These are phyloP conservation scores for Cydia strobilella DNA, from an alignment of 1,140 invertebrate species.

Conservation along the genomic window DNA sequence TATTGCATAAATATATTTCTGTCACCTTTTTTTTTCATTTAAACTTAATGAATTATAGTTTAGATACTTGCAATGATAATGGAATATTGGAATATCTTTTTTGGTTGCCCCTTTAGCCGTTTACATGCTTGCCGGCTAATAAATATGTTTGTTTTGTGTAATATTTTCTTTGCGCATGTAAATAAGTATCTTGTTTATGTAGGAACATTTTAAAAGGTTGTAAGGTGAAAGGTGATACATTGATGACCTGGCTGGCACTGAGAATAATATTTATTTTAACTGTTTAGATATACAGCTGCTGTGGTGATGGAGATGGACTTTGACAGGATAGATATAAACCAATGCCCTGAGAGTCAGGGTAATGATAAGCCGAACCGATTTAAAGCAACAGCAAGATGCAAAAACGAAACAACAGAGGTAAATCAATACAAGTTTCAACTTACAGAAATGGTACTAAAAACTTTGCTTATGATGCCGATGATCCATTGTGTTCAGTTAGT, in stretches of 20 bases:
- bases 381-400: constrained; percentile 94
- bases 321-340: constrained; percentile 98
- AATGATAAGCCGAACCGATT: constrained; percentile 95
- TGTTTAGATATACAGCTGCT: constrained; percentile 92
- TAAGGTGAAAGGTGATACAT: background rate
- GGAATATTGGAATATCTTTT: no score
- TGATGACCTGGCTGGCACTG: no score
- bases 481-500: background rate
- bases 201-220: constrained; percentile 3
- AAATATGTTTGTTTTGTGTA: no score
- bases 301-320: constrained; percentile 98
- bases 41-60: no score
- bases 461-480: background rate
- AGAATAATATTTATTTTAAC: constrained; percentile 9
- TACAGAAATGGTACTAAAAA: constrained; percentile 4
- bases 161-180: no score
- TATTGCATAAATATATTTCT: no score
- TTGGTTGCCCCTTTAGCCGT: no score
- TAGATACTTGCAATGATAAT: no score
- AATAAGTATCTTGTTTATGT: no score
- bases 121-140: no score
- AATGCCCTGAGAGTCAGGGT: constrained; percentile 94
- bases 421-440: constrained; percentile 42
- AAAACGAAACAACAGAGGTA: constrained; percentile 95
- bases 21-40: no score